These are phyloP conservation scores for Podarcis cretensis DNA, from an alignment of 2,113 vertebrate species.

Conservation along the genomic window DNA sequence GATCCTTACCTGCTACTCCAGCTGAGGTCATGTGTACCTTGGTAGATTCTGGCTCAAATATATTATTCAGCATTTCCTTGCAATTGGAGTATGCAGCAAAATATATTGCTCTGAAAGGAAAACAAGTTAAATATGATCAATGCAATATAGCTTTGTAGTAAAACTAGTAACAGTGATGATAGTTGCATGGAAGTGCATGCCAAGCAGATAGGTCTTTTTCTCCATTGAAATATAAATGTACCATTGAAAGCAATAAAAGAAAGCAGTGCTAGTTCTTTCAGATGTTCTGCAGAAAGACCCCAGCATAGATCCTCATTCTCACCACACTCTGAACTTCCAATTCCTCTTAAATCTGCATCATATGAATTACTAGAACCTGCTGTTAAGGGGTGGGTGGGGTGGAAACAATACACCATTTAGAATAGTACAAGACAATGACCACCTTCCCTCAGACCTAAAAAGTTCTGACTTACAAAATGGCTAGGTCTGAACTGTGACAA, in stretches of 20 bases:
- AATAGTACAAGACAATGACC: neutral
- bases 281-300: neutral
- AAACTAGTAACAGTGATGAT: neutral
- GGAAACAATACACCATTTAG: neutral
- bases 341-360: neutral
- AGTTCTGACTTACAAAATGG: neutral
- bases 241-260: neutral
- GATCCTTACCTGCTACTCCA: slow-evolving; percentile 92
- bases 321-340: neutral
- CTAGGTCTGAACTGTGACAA: neutral
- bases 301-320: neutral
- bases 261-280: neutral
- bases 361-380: neutral
- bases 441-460: neutral
- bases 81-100: slow-evolving; percentile 96
- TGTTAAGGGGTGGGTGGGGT: neutral
- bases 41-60: slow-evolving; percentile 92
- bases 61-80: slow-evolving; percentile 90
- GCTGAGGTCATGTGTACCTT: slow-evolving; percentile 97
- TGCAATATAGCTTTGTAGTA: fast-evolving
- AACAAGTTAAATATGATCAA: slow-evolving; percentile 34
- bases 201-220: neutral
- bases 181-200: neutral
- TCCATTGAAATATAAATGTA: neutral
- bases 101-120: slow-evolving; percentile 91